Conservation (phyloP, 1,140 invertebrate species). For the Philotrypesis tridentata region DNA sequence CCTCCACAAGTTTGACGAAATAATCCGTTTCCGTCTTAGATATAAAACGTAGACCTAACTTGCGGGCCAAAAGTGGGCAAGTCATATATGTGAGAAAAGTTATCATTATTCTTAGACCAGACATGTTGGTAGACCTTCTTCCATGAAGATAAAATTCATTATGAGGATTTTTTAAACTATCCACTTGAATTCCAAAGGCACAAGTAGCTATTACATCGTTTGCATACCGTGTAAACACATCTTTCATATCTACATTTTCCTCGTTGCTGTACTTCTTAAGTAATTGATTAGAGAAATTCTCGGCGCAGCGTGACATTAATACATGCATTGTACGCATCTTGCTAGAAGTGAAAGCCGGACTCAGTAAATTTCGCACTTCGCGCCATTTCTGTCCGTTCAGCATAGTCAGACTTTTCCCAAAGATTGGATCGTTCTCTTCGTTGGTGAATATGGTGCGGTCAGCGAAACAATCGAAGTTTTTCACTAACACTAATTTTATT, state of each 20-base stretch:
- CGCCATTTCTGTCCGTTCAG: slow-evolving; percentile 65
- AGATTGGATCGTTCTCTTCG: slow-evolving; percentile 58
- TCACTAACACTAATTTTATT: slow-evolving; percentile 68
- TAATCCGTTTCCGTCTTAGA: slow-evolving; percentile 48
- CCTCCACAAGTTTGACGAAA: slow-evolving; percentile 53
- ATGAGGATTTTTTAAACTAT: slow-evolving; percentile 36
- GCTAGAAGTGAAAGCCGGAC: slow-evolving; percentile 67
- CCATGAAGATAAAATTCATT: slow-evolving; percentile 47
- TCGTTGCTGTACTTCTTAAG: slow-evolving; percentile 49
- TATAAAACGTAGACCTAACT: background rate
- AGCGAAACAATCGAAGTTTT: slow-evolving; percentile 69
- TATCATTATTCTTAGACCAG: background rate
- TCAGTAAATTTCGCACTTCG: slow-evolving; percentile 64
- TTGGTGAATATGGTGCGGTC: slow-evolving; percentile 64
- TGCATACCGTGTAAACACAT: slow-evolving; percentile 61
- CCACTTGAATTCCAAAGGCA: slow-evolving; percentile 44
- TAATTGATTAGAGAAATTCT: slow-evolving; percentile 58
- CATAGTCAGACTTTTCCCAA: slow-evolving; percentile 60
- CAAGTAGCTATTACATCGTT: slow-evolving; percentile 63
- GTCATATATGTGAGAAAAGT: slow-evolving; percentile 12
- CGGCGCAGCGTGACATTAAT: slow-evolving; percentile 58
- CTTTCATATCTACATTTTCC: slow-evolving; percentile 55
- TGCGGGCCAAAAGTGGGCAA: background rate
- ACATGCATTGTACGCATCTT: slow-evolving; percentile 66
- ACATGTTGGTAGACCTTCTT: slow-evolving; percentile 20